Base-by-base conservation (phyloP, 1,140 invertebrate genomes). In the Bombus impatiens region DNA sequence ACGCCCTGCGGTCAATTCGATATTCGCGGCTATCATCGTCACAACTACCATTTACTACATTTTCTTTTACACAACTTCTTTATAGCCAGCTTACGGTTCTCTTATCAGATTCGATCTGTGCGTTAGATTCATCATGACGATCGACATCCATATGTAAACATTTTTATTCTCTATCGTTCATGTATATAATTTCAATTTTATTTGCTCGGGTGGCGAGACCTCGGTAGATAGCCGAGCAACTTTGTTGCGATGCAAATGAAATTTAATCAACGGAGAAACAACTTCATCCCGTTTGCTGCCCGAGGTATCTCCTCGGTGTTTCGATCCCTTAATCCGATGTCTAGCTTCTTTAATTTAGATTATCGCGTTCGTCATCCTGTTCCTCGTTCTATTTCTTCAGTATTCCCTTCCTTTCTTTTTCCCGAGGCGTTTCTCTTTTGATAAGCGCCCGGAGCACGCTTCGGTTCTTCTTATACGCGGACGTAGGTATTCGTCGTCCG, bases 281-380 rank as follows among this genome's bases (percentile, higher is more conserved):
- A 84, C 83, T 84, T 79, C 83, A 84, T 79, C 83, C 42, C 42
- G 53, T 57, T 70, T 65, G 22, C 25, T 42, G 53, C 75, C 67
- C 15, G 8, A 53, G 76, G 83, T 84, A 53, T 80, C 67, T 35
- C 67, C n/a, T 25, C 12, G n/a, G 71, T 44, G 35, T 68, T 80
- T 80, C 67, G 77, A 84, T 72, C 68, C 42, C 40, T 84, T 84
- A 84, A 84, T 40, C 40, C 53, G 68, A 80, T 59, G 83, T 84
- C 77, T 79, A 80, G 77, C 83, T 77, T 79, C 77, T 84, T 84
- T 80, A 71, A 77, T 84, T 84, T 79, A 84, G 76, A 84, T 84
- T 79, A 84, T 84, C 82, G 76, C 76, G 67, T 79, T 84, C 37
- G 67, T 78, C 57, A 35, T 83, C 74, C 47, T 37, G 9, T 71